A percentile compares a stretch with the other conserved stretches of the same genome.
These are phyloP conservation scores for Caenorhabditis sinica DNA, from an alignment of 2,888 invertebrate genomes.

Conservation along the genomic window DNA sequence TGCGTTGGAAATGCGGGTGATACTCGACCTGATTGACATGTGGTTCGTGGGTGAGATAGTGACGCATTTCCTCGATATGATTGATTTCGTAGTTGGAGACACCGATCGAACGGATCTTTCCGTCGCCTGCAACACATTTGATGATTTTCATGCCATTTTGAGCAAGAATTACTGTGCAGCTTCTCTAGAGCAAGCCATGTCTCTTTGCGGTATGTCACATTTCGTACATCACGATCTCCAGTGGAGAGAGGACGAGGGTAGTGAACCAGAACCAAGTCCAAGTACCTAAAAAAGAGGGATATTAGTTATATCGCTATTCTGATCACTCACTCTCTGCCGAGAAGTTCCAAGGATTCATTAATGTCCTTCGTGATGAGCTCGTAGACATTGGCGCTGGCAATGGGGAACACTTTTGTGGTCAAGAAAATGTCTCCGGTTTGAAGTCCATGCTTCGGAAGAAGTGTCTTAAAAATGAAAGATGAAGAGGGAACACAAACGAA, in stretches of 20 bases:
- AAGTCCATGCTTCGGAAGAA: slow-evolving; percentile 46
- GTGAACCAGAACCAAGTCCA: slow-evolving; percentile 87
- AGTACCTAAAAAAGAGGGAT: slow-evolving; percentile 68
- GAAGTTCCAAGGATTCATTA: slow-evolving; percentile 68
- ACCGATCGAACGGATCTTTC: slow-evolving; percentile 86
- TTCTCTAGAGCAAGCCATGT: slow-evolving; percentile 89
- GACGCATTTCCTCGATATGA: slow-evolving; percentile 88
- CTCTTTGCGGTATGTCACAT: slow-evolving; percentile 86
- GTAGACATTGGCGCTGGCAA: not conserved
- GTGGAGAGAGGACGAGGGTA: slow-evolving; percentile 89
- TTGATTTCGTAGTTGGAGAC: slow-evolving; percentile 90
- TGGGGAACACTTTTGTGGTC: slow-evolving; percentile 57
- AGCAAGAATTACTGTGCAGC: slow-evolving; percentile 84
- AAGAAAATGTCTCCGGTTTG: slow-evolving; percentile 40
- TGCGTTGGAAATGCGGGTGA: slow-evolving; percentile 63
- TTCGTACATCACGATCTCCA: slow-evolving; percentile 85
- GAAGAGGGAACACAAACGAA: not conserved
- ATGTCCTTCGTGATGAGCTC: slow-evolving; percentile 36
- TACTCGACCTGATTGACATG: slow-evolving; percentile 74
- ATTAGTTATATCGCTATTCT: not conserved
- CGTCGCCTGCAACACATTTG: slow-evolving; percentile 13
- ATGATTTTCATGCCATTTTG: too few relatives aligned
- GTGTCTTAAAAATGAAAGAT: slow-evolving; percentile 19
- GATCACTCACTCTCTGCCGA: slow-evolving; percentile 36
- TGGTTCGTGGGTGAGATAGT: slow-evolving; percentile 66